These are phyloP conservation scores for Brachypodius melanocephalos DNA, from an alignment of 2,113 vertebrate species.

Conservation along the genomic window DNA sequence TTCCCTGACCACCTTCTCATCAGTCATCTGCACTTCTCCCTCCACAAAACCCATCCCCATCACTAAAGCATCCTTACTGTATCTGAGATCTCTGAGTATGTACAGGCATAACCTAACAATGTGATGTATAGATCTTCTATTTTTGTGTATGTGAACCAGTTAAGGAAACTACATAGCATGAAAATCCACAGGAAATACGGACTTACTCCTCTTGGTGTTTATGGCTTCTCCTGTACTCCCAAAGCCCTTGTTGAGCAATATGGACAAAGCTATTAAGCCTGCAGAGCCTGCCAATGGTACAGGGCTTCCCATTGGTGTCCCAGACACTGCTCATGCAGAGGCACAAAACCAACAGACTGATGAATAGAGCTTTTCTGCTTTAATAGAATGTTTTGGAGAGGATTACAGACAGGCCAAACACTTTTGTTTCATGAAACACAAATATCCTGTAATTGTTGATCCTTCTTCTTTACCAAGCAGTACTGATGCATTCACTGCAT, in stretches of 20 bases:
- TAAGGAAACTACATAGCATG: neutral
- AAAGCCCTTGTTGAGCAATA: neutral
- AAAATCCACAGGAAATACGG: neutral
- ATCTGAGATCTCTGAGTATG: neutral
- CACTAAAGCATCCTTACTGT: neutral
- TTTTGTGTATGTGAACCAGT: neutral
- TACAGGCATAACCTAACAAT: neutral
- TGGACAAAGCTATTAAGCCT: neutral
- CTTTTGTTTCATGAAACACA: neutral
- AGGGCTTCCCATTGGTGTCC: neutral
- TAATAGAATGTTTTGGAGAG: neutral
- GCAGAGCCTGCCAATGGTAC: neutral
- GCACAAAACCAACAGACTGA: neutral
- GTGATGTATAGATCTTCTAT: neutral
- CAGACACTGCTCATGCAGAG: neutral
- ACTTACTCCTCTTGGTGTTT: neutral
- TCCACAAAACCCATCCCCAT: neutral
- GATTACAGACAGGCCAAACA: neutral
- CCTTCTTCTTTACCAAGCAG: neutral
- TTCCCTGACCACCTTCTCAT: neutral
- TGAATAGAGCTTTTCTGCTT: neutral
- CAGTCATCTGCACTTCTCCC: neutral
- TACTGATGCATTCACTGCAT: accelerated
- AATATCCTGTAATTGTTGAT: neutral
- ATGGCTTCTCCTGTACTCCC: neutral